A percentile compares a stretch with the other conserved stretches of the same genome.
phyloP scores from a whole-genome alignment of 2,888 invertebrate species.

The Eubasilissa splendida region DNA sequence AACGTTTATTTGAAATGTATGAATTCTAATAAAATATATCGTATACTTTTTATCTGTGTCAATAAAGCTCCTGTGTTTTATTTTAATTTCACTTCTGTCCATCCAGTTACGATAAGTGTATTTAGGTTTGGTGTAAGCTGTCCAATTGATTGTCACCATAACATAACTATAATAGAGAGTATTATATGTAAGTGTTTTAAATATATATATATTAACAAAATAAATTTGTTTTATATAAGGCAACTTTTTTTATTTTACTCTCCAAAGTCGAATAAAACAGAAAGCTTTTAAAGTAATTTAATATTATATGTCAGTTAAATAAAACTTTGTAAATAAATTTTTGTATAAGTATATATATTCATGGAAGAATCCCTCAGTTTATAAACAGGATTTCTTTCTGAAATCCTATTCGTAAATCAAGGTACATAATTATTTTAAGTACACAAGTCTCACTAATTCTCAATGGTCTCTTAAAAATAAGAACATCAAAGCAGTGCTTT shows the following conservation, averaged over 20 bases:
- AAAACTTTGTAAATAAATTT: too few relatives aligned
- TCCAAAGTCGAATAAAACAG: neutral
- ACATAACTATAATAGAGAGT: constrained; percentile 65
- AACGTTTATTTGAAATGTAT: constrained; percentile 6
- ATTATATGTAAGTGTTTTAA: constrained; percentile 64
- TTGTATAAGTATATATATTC: too few relatives aligned
- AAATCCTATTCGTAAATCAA: too few relatives aligned
- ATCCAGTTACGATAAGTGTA: constrained; percentile 57
- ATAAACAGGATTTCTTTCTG: too few relatives aligned
- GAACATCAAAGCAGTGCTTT: too few relatives aligned
- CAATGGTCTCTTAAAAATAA: too few relatives aligned
- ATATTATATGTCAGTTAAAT: too few relatives aligned
- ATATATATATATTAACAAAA: constrained; percentile 65
- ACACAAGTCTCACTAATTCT: too few relatives aligned
- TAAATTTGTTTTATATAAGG: constrained; percentile 58
- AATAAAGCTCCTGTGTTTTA: constrained; percentile 16
- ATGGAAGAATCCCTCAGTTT: too few relatives aligned
- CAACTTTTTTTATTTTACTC: constrained; percentile 30
- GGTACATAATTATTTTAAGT: too few relatives aligned
- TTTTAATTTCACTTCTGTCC: constrained; percentile 54
- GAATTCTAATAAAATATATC: neutral
- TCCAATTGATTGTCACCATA: constrained; percentile 59
- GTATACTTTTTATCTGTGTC: constrained; percentile 21
- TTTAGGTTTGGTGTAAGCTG: constrained; percentile 59
- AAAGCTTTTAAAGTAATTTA: too few relatives aligned